These are phyloP conservation scores for Caenorhabditis virilis DNA, from an alignment of 2,888 invertebrate species.

Conservation along the genomic window DNA sequence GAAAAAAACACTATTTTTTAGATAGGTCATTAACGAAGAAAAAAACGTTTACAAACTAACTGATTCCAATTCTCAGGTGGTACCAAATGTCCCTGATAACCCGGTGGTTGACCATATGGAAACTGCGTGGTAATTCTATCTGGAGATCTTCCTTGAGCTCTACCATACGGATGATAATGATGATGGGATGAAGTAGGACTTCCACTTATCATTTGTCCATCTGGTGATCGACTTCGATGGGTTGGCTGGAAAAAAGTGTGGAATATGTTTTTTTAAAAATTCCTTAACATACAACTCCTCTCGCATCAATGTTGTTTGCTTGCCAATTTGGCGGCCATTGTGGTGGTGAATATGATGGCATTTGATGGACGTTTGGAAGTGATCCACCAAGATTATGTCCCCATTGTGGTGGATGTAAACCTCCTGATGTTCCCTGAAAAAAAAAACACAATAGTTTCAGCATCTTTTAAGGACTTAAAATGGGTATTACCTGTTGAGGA, in stretches of 20 bases:
- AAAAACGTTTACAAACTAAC: constrained; percentile 12
- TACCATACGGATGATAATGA: constrained; percentile 52
- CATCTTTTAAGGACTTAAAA: background rate
- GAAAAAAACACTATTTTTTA: too few species aligned
- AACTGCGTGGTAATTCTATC: constrained; percentile 45
- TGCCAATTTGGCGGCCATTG: constrained; percentile 45
- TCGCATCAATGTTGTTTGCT: constrained; percentile 5
- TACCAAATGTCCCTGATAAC: constrained; percentile 15
- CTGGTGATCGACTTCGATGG: constrained; percentile 33
- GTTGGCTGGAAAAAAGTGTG: constrained; percentile 2
- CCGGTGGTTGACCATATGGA: constrained; percentile 7
- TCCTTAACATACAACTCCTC: constrained; percentile 14
- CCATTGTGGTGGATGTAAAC: constrained; percentile 35
- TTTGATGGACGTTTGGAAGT: constrained; percentile 64
- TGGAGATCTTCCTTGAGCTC: constrained; percentile 34
- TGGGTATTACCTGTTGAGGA: constrained; percentile 21
- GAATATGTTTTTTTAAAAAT: background rate
- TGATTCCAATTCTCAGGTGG: constrained; percentile 38
- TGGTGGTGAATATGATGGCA: constrained; percentile 44
- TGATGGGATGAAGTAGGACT: constrained; percentile 23
- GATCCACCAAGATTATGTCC: constrained; percentile 57
- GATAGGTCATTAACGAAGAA: too few species aligned
- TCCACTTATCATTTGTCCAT: constrained; percentile 26
- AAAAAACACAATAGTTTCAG: too few species aligned
- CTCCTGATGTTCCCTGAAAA: constrained; percentile 13